phyloP scores from a whole-genome alignment of 2,113 vertebrate species.

The Podarcis raffonei region DNA sequence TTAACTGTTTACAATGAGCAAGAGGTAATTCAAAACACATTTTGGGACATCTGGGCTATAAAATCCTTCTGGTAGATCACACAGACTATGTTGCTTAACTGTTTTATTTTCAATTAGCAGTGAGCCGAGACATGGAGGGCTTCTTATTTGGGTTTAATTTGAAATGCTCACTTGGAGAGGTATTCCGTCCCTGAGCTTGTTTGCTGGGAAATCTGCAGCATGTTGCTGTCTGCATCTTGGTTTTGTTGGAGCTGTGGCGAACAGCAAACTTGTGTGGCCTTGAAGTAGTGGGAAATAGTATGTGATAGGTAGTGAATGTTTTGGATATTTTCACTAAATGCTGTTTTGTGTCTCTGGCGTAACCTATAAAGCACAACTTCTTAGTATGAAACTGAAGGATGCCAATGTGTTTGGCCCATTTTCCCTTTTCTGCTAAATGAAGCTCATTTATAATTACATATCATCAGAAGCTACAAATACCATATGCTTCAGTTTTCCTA shows the following conservation, averaged over 20 bases:
- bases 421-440: neutral
- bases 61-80: slow-evolving; percentile 41
- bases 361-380: neutral
- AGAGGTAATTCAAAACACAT: slow-evolving; percentile 31
- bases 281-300: neutral
- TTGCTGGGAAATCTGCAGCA: slow-evolving; percentile 12
- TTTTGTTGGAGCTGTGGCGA: neutral
- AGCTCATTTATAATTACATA: neutral
- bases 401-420: neutral
- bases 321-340: neutral
- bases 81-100: slow-evolving; percentile 23
- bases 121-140: slow-evolving; percentile 11
- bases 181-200: slow-evolving; percentile 5
- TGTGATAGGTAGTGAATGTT: neutral
- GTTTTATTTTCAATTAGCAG: slow-evolving; percentile 46
- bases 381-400: neutral
- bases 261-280: neutral
- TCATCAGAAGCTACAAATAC: neutral
- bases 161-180: slow-evolving; percentile 28
- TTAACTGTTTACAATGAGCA: slow-evolving; percentile 28
- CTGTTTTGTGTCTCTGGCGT: neutral
- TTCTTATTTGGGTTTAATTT: slow-evolving; percentile 33
- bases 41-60: slow-evolving; percentile 36
- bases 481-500: too few species aligned
- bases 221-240: neutral